Base-by-base conservation (phyloP, 2,113 vertebrate species). In the Nansenia antarctica region DNA sequence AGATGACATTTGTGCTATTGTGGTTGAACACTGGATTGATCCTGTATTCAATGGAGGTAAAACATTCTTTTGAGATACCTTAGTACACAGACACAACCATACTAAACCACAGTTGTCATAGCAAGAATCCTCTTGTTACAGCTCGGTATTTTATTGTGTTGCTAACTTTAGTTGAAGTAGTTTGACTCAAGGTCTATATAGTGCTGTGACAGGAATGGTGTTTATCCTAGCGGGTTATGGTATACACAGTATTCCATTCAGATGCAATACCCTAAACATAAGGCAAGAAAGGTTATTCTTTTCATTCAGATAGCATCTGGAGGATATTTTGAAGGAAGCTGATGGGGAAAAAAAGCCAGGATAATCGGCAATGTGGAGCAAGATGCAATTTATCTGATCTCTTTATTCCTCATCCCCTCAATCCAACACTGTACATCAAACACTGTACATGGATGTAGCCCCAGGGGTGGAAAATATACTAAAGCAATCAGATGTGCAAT, bases 401-500 rank as follows among this genome's bases (percentile, higher is more conserved):
- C 55, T 35, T 76, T 62, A 65, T 73, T 80, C 74, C 53, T 72
- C 58, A 67, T 76, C 77, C 68, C 77, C 75, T 83, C 81, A 89
- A 89, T 91, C 89, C n/a, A n/a, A n/a, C n/a, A n/a, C n/a, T n/a
- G n/a, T n/a, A n/a, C n/a, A n/a, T n/a, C n/a, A 90, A 30, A 67
- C 47, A 54, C 58, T 60, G 60, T 15, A 8, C 35, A 15, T 30
- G 27, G 76, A 49, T 52, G 62, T 81, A 81, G 83, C 84, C n/a
- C 35, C 58, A 8, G 68, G 68, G 65, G 52, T n/a, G 79, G 73
- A 82, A 49, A 53, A 14, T 70, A 76, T 74, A 73, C 74, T 82
- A 84, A 82, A 68, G 83, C 83, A 84, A 86, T 74, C 82, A 87
- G 74, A 71, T 70, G 68, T 61, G 70, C 83, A 86, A 85, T 87